Base-by-base conservation (phyloP, 1,140 invertebrate species). In the Rhopalosiphum padi region DNA sequence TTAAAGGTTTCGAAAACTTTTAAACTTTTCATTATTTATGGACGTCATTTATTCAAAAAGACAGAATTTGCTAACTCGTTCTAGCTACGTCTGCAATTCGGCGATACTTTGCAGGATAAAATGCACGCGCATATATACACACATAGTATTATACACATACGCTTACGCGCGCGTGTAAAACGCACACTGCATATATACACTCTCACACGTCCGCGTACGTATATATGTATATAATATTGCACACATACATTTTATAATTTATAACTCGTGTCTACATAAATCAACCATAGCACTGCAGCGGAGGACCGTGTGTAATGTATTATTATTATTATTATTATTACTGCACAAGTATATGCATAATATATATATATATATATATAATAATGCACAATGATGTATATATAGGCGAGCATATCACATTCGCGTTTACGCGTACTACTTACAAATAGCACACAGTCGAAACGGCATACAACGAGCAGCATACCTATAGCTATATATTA, bases 1-100 rank as follows among this genome's bases (percentile, higher is more conserved):
- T 48, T 51, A 88, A 51, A 23, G 86, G 25, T 51, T 88, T 88
- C 30, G 35, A 89, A 89, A 89, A 89, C 87, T 89, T 89, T 89
- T 53, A 89, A 89, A 89, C 87, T 53, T 89, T 89, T 53, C 48
- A 22, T 89, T 89, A 89, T 89, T 89, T 89, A 89, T 89, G 48
- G 48, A 53, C 87, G 87, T 89, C n/a, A 53, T 89, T 53, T 89
- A 89, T 89, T 89, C 51, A 53, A 53, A 89, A 89, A 53, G n/a
- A 89, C n/a, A 25, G 87, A 37, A 89, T 37, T 35, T 53, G n/a
- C 87, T 15, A 53, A 53, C 87, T 89, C 87, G 87, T 37, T 89
- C n/a, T 25, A 25, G 48, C 87, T 25, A 53, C 87, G 87, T 89
- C 87, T 89, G 87, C 87, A 22, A 89, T 89, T 89, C 87, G 48